These are phyloP conservation scores for Labeo catla DNA, from an alignment of 2,113 vertebrate genomes.

Conservation along the genomic window DNA sequence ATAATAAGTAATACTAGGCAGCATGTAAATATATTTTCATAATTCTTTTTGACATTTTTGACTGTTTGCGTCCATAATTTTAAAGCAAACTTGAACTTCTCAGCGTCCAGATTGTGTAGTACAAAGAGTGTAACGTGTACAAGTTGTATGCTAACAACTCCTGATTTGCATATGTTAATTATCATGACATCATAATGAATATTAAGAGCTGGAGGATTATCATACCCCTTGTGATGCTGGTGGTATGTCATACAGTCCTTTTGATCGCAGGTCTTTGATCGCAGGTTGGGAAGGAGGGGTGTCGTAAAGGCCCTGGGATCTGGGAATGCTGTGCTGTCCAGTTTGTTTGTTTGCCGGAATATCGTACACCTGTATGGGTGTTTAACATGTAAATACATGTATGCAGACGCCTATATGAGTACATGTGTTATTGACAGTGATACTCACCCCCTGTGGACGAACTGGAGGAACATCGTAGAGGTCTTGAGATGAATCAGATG, in stretches of 20 bases:
- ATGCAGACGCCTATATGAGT: background rate
- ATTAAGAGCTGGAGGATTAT: background rate
- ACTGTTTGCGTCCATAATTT: background rate
- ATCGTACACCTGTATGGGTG: constrained; percentile 86
- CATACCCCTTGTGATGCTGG: constrained; percentile 74
- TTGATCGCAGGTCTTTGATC: constrained; percentile 60
- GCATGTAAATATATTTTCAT: background rate
- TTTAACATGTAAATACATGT: background rate
- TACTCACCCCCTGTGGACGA: constrained; percentile 88
- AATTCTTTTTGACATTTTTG: background rate
- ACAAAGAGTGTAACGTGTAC: background rate
- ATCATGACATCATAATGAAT: background rate
- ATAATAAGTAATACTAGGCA: background rate
- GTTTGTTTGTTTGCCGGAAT: constrained; percentile 82
- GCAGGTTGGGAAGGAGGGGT: constrained; percentile 78
- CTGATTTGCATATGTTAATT: background rate
- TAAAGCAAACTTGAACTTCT: background rate
- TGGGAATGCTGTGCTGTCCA: constrained; percentile 72
- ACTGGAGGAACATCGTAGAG: constrained; percentile 89
- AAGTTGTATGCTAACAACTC: background rate
- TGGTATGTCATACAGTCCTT: constrained; percentile 72
- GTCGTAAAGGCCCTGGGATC: constrained; percentile 86
- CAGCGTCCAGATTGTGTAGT: background rate
- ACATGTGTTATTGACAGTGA: constrained; percentile 43
- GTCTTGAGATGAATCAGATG: constrained; percentile 84